Conservation (phyloP, 2,888 invertebrate species). For the Watsonalla binaria region DNA sequence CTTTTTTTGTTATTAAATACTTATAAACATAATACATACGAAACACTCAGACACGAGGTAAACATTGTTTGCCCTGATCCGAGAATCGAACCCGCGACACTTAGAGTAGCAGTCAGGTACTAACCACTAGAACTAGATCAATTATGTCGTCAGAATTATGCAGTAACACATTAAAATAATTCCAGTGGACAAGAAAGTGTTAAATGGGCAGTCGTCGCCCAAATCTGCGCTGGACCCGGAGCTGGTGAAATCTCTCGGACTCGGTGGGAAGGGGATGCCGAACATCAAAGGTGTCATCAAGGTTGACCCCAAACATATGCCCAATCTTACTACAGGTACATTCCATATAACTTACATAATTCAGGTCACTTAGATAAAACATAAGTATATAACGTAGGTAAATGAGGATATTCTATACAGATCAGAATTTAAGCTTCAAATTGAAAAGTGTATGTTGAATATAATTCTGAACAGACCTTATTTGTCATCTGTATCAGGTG, state of each 20-base stretch:
- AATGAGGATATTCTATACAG: not conserved
- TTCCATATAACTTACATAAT: too few species aligned
- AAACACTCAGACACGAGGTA: too few species aligned
- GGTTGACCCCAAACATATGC: constrained; percentile 86
- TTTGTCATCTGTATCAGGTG: too few species aligned
- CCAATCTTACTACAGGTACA: constrained; percentile 75
- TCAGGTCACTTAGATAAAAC: not conserved
- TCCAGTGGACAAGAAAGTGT: constrained; percentile 60
- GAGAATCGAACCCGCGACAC: too few species aligned
- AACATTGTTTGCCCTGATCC: too few species aligned
- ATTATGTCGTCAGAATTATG: too few species aligned
- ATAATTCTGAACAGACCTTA: not conserved
- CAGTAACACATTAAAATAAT: too few species aligned
- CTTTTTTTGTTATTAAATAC: too few species aligned
- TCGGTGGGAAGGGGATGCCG: constrained; percentile 74
- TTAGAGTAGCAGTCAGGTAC: too few species aligned
- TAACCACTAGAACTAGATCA: too few species aligned
- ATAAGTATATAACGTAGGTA: not conserved
- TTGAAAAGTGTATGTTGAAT: too few species aligned
- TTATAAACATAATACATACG: too few species aligned
- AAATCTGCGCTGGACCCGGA: constrained; percentile 72
- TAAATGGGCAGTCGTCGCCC: constrained; percentile 73
- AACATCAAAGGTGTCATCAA: constrained; percentile 84
- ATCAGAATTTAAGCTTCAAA: not conserved
- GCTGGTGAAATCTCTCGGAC: constrained; percentile 73